These are phyloP conservation scores for Schrankia costaestrigalis DNA, from an alignment of 2,888 invertebrate species.

Conservation along the genomic window DNA sequence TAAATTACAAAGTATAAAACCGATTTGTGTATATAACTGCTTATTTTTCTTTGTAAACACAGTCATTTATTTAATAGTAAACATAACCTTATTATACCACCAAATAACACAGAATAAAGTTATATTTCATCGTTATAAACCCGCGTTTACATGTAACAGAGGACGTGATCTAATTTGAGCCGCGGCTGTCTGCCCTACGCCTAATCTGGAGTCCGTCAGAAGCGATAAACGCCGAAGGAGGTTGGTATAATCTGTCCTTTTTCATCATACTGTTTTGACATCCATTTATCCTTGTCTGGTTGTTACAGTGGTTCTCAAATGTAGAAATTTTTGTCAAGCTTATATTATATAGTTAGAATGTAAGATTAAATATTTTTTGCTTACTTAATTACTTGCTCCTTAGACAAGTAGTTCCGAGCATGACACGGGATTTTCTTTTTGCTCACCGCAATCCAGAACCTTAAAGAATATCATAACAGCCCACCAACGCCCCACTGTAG, in stretches of 20 bases:
- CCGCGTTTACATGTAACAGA: conserved; percentile 26
- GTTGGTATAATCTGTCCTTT: conserved; percentile 38
- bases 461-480: too few species aligned
- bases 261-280: conserved; percentile 41
- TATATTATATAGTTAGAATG: not conserved
- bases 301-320: conserved; percentile 19
- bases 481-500: too few species aligned
- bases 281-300: conserved; percentile 47
- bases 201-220: conserved; percentile 41
- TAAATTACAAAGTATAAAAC: too few species aligned
- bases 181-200: conserved; percentile 29
- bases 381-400: too few species aligned
- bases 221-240: conserved; percentile 34
- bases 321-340: not conserved
- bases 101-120: conserved; percentile 27
- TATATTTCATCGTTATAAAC: conserved; percentile 35
- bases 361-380: too few species aligned
- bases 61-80: conserved; percentile 23
- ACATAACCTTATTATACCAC: conserved; percentile 19
- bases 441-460: too few species aligned
- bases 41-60: conserved; percentile 12
- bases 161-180: conserved; percentile 32
- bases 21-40: too few species aligned
- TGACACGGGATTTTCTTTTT: too few species aligned
- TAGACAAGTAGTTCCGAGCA: too few species aligned